Evolutionary conservation across 2,888 invertebrate species (phyloP), one percentile per base, ranked within the genome.

Genomic region (Perizoma affinitatum): DNA sequence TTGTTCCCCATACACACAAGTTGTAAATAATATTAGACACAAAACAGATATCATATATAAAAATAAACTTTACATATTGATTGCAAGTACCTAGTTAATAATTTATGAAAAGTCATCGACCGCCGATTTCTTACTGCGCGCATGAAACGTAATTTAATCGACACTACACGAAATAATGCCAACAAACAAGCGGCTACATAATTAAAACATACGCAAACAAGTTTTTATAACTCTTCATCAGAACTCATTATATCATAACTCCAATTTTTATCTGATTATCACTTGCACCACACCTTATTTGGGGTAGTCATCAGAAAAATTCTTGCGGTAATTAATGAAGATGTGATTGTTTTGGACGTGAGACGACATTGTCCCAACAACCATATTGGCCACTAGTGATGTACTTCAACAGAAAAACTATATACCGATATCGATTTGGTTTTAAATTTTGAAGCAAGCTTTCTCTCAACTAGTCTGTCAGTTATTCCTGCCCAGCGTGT

Each of bases 311-410:
- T 79, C 72, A 65, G 75, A 79, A 86, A 84, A 84, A 89, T 85
- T 83, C 84, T 76, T 76, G 68, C 64, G 66, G 86, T 88, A 91
- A 91, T 91, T 89, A 90, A 91, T 91, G 88, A 88, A 88, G 87
- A 88, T 88, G 87, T 87, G 87, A 88, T 86, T 86, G 84, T 87
- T 82, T 82, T 76, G 78, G 76, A 80, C 78, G 79, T 59, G 66
- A 56, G 53, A 59, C 63, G 59, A 57, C 58, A 83, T 84, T 84
- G 86, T 86, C 80, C 81, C 68, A 53, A 49, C 49, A 34, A 36
- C 49, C 53, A 41, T 53, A 50, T 54, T 57, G 56, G 40, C 4
- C 44, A 42, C 33, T 56, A 56, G 61, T 61, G 56, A 40, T 45
- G 56, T 41, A 35, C 4, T 40, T 43, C 10, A 22, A 22, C 33